A percentile compares a stretch with the other conserved stretches of the same genome.
Evolutionary conservation across 2,113 vertebrate genomes (phyloP).

Genomic region (Neolamprologus tretocephalus): DNA sequence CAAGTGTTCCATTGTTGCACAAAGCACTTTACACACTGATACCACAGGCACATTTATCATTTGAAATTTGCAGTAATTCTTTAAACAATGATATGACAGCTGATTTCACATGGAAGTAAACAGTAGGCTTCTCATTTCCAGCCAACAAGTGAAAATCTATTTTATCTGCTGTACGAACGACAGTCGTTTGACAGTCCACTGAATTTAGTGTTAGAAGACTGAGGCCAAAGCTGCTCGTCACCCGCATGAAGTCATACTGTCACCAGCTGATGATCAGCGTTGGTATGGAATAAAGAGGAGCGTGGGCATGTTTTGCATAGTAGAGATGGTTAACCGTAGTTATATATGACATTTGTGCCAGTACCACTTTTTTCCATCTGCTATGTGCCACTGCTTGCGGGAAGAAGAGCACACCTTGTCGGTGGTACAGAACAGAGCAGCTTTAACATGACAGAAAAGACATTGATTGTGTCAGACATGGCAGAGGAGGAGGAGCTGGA

Average conservation of each 20-base stretch:
- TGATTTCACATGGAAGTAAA: neutral
- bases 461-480: neutral
- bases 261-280: neutral
- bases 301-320: neutral
- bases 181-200: neutral
- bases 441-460: neutral
- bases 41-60: neutral
- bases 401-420: neutral
- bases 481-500: neutral
- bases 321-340: neutral
- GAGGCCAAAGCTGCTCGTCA: neutral
- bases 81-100: neutral
- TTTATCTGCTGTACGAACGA: neutral
- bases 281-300: neutral
- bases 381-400: neutral
- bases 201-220: neutral
- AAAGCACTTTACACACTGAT: neutral
- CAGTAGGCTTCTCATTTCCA: neutral
- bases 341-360: neutral
- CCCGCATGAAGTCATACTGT: neutral
- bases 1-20: neutral
- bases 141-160: neutral
- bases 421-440: neutral
- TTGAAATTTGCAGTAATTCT: neutral
- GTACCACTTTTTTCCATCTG: neutral